phyloP scores from a whole-genome alignment of 2,797 vertebrate genomes.

The Cirrhinus mrigala region DNA sequence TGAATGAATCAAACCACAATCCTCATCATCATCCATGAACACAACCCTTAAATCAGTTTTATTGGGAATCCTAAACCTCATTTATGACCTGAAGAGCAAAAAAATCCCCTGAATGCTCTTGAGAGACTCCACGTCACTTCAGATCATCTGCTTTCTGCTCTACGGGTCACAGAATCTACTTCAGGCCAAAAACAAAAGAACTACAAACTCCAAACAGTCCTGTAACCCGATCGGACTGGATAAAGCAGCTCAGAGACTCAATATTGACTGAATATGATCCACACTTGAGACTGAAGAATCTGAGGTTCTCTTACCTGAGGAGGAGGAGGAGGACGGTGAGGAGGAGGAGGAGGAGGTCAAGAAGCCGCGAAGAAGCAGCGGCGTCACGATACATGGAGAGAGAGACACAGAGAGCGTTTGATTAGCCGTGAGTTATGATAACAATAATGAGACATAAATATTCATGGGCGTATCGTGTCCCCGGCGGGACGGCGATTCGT shows the following conservation, averaged over 20 bases:
- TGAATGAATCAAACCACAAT: background rate
- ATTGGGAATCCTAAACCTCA: background rate
- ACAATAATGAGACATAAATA: slow-evolving; percentile 60
- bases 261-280: background rate
- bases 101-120: background rate
- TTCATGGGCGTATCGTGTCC: slow-evolving; percentile 41
- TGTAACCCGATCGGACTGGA: background rate
- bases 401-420: slow-evolving; percentile 56
- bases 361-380: slow-evolving; percentile 34
- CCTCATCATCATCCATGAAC: background rate
- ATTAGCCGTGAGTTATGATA: slow-evolving; percentile 61
- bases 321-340: background rate
- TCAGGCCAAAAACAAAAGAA: background rate
- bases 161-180: background rate
- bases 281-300: background rate
- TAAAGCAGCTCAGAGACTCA: background rate
- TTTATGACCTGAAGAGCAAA: background rate
- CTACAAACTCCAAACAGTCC: background rate
- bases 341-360: slow-evolving; percentile 16
- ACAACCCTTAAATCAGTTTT: background rate
- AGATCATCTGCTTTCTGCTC: background rate
- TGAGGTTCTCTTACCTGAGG: slow-evolving; percentile 18
- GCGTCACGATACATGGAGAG: slow-evolving; percentile 39
- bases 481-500: slow-evolving; percentile 20
- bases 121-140: background rate